These are phyloP conservation scores for Drosophila mettleri DNA, from an alignment of 2,888 invertebrate species.

Conservation along the genomic window DNA sequence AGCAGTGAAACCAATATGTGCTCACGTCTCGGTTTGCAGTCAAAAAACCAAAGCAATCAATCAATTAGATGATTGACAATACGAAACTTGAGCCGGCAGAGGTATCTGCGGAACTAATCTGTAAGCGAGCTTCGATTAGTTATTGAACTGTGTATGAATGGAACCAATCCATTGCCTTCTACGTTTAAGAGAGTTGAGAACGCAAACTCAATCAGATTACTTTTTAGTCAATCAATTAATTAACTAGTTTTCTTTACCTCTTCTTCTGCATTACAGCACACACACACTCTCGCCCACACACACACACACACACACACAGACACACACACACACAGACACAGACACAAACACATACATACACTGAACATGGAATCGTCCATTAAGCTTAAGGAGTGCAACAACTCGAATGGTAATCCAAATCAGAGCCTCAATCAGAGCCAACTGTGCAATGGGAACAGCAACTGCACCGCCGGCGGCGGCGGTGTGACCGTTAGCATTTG, in stretches of 20 bases:
- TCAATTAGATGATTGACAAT: not conserved
- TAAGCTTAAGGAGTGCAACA: slow-evolving; percentile 73
- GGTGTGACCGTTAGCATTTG: slow-evolving; percentile 71
- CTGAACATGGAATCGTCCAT: slow-evolving; percentile 77
- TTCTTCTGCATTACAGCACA: slow-evolving; percentile 20
- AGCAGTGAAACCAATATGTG: not conserved
- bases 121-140: not conserved
- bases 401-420: slow-evolving; percentile 54
- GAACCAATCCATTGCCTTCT: no score
- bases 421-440: slow-evolving; percentile 32
- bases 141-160: no score
- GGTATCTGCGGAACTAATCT: no score
- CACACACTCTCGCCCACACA: slow-evolving; percentile 12
- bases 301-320: not conserved
- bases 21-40: not conserved
- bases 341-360: slow-evolving; percentile 15
- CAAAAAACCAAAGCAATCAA: no score
- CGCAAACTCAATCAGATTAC: not conserved
- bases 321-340: slow-evolving; percentile 5
- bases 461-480: slow-evolving; percentile 64
- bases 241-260: not conserved
- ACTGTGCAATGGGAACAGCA: slow-evolving; percentile 59
- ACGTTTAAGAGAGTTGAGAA: not conserved
- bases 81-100: not conserved
- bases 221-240: slow-evolving; percentile 2